A percentile compares a stretch with the other conserved stretches of the same genome.
Conservation (phyloP, 2,113 vertebrate genomes). For the Paracyprichromis sp. region DNA sequence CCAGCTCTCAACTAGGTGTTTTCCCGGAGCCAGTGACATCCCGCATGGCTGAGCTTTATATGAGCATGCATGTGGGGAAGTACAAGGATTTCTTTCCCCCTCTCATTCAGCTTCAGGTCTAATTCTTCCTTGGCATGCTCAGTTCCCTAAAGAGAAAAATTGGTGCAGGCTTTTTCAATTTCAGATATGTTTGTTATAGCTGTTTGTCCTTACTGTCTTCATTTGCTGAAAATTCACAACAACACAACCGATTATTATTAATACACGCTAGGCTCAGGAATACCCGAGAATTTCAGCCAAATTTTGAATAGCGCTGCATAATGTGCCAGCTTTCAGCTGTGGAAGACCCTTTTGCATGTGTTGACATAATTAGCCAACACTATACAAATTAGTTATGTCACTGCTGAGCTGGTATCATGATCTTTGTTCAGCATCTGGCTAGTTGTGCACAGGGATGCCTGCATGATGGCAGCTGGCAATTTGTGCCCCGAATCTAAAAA, state of each 20-base stretch:
- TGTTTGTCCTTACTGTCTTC: not conserved
- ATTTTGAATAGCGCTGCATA: not conserved
- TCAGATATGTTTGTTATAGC: not conserved
- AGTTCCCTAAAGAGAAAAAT: not conserved
- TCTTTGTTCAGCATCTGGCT: slow-evolving; percentile 34
- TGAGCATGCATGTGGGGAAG: not conserved
- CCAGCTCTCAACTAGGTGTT: not conserved
- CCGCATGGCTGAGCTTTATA: not conserved
- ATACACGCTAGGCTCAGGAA: not conserved
- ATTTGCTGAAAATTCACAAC: not conserved
- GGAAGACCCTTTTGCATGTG: slow-evolving; percentile 1
- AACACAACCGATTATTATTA: not conserved
- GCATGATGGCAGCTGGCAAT: slow-evolving; percentile 34
- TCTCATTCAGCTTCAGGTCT: not conserved
- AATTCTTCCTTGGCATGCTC: not conserved
- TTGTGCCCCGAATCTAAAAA: slow-evolving; percentile 12
- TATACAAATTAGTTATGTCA: not conserved
- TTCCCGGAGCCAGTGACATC: not conserved
- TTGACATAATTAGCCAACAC: slow-evolving; percentile 8
- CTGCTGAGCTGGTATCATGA: not conserved
- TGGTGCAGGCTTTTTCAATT: not conserved
- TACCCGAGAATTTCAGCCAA: not conserved
- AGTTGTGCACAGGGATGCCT: not conserved
- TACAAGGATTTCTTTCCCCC: not conserved
- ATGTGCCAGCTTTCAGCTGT: not conserved